Conservation (phyloP, 2,113 vertebrate genomes). For the Grammomys surdaster region DNA sequence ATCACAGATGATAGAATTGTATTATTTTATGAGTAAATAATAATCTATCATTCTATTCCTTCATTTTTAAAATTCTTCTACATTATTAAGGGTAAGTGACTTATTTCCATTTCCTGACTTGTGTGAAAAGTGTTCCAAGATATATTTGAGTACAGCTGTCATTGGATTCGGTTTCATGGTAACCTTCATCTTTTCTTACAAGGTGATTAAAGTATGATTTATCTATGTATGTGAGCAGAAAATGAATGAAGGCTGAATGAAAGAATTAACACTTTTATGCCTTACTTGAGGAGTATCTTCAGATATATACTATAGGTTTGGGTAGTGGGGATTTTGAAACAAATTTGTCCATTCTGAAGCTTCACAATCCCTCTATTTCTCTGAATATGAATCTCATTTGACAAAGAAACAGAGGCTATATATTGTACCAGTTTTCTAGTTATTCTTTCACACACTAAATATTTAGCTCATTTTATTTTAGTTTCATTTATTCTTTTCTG, state of each 20-base stretch:
- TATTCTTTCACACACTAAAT: neutral
- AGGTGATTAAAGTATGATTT: neutral
- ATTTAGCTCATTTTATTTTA: neutral
- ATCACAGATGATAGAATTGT: neutral
- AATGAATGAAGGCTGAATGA: neutral
- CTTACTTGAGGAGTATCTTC: neutral
- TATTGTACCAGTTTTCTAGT: neutral
- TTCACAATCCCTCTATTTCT: neutral
- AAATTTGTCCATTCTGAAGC: neutral
- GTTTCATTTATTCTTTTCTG: neutral
- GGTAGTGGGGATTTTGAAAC: neutral
- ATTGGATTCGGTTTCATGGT: neutral
- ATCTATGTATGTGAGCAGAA: neutral
- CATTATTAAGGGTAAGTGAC: neutral
- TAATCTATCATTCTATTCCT: neutral
- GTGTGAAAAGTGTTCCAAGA: neutral
- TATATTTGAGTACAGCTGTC: too few species aligned
- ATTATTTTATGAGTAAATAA: neutral
- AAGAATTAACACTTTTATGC: neutral
- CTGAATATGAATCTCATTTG: neutral
- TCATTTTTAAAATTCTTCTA: neutral
- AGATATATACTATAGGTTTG: neutral
- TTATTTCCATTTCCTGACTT: neutral
- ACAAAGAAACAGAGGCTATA: neutral
- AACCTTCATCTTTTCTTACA: neutral